Evolutionary conservation across 2,888 invertebrate species (phyloP).

Genomic region (Diadegma fenestrale): DNA sequence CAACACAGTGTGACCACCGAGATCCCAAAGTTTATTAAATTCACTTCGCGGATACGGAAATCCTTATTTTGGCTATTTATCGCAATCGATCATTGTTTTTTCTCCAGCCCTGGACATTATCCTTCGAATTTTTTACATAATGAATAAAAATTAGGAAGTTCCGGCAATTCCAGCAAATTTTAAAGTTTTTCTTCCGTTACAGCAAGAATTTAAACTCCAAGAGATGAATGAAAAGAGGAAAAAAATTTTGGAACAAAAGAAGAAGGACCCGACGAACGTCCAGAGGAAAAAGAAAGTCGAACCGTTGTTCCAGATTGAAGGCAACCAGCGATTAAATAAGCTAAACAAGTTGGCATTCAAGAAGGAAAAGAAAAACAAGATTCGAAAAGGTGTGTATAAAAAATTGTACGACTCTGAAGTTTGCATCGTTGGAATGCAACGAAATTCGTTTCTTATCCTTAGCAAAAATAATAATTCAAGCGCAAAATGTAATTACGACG

Average conservation of each 20-base stretch:
- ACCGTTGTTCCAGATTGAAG: conserved; percentile 90
- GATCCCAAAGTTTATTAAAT: background rate
- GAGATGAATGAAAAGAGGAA: conserved; percentile 78
- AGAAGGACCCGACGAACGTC: conserved; percentile 71
- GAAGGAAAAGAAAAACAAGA: conserved; percentile 88
- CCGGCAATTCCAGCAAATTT: background rate
- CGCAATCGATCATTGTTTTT: background rate
- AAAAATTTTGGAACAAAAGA: conserved; percentile 79
- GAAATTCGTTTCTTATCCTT: too few species aligned
- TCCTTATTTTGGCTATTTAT: conserved; percentile 61
- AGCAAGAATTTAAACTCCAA: conserved; percentile 78
- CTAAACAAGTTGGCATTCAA: conserved; percentile 88
- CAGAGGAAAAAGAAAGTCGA: conserved; percentile 86
- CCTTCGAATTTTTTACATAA: background rate
- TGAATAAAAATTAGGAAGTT: background rate
- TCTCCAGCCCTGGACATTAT: background rate
- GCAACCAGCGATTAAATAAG: conserved; percentile 88
- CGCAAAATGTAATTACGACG: too few species aligned
- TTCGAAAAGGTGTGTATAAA: conserved; percentile 67
- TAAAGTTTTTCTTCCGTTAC: background rate
- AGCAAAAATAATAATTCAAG: too few species aligned
- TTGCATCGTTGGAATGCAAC: too few species aligned
- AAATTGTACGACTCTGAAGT: too few species aligned
- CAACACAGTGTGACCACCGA: too few species aligned
- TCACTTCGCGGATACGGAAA: background rate